A percentile compares a stretch with the other conserved stretches of the same genome.
Evolutionary conservation across 2,797 vertebrate genomes (phyloP).

Genomic region (Xenops minutus): DNA sequence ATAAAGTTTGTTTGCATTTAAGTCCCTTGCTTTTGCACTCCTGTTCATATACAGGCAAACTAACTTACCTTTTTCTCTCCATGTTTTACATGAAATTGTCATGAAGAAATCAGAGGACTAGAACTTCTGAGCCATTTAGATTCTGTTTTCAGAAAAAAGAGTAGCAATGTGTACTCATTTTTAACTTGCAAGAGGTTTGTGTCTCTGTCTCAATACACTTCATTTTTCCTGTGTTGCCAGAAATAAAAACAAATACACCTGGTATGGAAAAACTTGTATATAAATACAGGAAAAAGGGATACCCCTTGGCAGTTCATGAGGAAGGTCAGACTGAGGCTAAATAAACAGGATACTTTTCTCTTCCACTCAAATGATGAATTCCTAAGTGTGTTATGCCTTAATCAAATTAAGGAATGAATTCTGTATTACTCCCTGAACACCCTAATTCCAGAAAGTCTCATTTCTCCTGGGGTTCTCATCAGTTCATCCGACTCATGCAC

Average conservation of each 20-base stretch:
- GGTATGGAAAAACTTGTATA: slow-evolving; percentile 9
- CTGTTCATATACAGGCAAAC: neutral
- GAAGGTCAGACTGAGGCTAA: slow-evolving; percentile 44
- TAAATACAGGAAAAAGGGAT: slow-evolving; percentile 50
- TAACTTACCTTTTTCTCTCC: neutral
- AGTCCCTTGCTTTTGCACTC: neutral
- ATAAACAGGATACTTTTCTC: slow-evolving; percentile 11
- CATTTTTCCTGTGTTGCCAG: neutral
- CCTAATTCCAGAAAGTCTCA: slow-evolving; percentile 3
- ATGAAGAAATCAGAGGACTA: neutral
- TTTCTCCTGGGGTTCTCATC: neutral
- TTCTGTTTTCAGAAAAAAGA: neutral
- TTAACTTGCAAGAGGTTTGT: neutral
- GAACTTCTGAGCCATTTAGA: neutral
- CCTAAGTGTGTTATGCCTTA: slow-evolving; percentile 9
- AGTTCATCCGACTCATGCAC: neutral
- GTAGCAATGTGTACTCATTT: neutral
- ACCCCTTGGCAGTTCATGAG: slow-evolving; percentile 13
- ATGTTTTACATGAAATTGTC: neutral
- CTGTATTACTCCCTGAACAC: neutral
- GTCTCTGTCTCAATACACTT: neutral
- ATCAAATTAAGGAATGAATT: slow-evolving; percentile 24
- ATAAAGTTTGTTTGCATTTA: neutral
- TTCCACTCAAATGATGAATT: slow-evolving; percentile 23
- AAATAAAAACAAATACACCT: slow-evolving; percentile 51